Evolutionary conservation across 2,888 invertebrate species (phyloP), one percentile per base, ranked within the genome.

Genomic region (Crematogaster levior): DNA sequence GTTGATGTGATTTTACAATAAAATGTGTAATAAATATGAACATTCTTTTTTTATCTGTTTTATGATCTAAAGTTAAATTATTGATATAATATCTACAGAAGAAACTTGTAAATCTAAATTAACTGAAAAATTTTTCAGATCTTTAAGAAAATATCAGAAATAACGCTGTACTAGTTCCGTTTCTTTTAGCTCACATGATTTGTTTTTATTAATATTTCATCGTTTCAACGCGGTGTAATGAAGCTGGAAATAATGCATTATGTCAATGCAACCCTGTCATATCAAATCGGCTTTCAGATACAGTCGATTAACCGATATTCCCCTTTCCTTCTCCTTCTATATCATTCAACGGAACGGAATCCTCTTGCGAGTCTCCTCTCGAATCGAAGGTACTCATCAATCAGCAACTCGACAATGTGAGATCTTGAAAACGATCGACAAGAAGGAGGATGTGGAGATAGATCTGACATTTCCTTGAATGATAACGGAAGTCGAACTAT

Each of bases 371-470:
- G 27, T n/a, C 37, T n/a, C n/a, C n/a, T n/a, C 51, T 75, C 75
- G 51, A 27, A 63, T 63, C 75, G 63, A 75, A 63, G 63, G 63
- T 63, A 63, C 63, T 75, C 63, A 75, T 75, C 75, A 75, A 75
- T 75, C 75, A 75, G 40, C 27, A 51, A 40, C 75, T 37, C 63
- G 51, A 75, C 75, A 75, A 75, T 63, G 73, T 60, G 51, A 75
- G 63, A 75, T 63, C 75, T 75, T n/a, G 75, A 63, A 75, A 75
- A 75, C 75, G 75, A 63, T 51, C 63, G 75, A 63, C 75, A 65
- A 51, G 75, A 37, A 63, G n/a, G 51, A 43, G n/a, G 27, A 24
- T 15, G 48, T 51, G 51, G 27, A 75, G 75, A 75, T 75, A 75
- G 75, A 63, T 75, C 27, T 75, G 51, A 65, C 63, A 27, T 75